Evolutionary conservation across 2,888 invertebrate genomes (phyloP).

Genomic region (Nymphalis urticae): DNA sequence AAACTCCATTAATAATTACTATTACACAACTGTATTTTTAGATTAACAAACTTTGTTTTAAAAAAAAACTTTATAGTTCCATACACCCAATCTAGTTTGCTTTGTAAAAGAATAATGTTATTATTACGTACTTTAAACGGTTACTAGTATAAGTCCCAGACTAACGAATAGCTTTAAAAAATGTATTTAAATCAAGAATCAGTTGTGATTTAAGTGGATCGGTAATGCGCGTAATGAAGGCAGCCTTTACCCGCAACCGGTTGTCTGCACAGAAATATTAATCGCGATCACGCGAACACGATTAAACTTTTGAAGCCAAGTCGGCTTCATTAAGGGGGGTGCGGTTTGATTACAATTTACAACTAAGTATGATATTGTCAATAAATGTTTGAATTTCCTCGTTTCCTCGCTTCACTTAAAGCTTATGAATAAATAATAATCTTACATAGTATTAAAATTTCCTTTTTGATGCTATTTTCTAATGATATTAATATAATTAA

Average conservation of each 20-base stretch:
- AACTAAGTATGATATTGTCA: constrained; percentile 18
- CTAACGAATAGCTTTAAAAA: not conserved
- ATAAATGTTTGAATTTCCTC: constrained; percentile 9
- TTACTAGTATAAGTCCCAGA: not conserved
- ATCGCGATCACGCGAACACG: constrained; percentile 50
- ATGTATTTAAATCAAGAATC: not conserved
- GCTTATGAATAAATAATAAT: not conserved
- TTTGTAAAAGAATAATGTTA: too few species aligned
- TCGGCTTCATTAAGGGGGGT: constrained; percentile 38
- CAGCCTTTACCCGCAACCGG: constrained; percentile 20
- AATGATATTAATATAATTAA: not conserved
- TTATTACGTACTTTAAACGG: not conserved
- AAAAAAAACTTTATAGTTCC: too few species aligned
- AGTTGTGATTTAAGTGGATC: constrained; percentile 13
- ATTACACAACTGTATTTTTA: too few species aligned
- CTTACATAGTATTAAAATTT: not conserved
- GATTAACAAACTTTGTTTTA: too few species aligned
- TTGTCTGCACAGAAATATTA: constrained; percentile 50
- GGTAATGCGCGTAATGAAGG: constrained; percentile 9
- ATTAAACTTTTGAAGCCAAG: constrained; percentile 46
- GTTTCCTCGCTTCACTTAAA: not conserved
- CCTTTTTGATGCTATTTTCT: not conserved
- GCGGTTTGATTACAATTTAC: constrained; percentile 30
- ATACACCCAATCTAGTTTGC: not conserved
- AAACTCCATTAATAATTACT: too few species aligned